Conservation (phyloP, 2,113 vertebrate genomes). For the Percina caprodes region DNA sequence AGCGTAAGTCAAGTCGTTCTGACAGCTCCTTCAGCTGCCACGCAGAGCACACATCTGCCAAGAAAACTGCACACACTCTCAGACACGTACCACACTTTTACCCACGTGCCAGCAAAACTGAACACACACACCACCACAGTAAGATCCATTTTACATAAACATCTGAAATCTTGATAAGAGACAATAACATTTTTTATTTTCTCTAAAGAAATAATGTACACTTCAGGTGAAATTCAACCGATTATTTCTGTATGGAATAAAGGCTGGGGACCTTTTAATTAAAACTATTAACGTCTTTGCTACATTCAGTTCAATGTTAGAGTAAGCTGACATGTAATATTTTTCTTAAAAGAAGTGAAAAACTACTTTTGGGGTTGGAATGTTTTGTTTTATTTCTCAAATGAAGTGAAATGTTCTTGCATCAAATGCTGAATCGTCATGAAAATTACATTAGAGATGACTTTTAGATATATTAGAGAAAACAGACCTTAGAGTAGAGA, state of each 20-base stretch:
- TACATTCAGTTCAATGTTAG: too few relatives aligned
- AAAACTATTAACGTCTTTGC: too few relatives aligned
- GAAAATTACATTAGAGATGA: background rate
- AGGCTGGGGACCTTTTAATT: background rate
- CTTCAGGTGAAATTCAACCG: background rate
- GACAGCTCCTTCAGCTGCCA: conserved; percentile 62
- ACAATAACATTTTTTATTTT: background rate
- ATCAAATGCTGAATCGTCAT: background rate
- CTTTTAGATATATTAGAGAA: background rate
- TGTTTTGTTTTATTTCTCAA: background rate
- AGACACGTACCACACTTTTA: conserved; percentile 12
- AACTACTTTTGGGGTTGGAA: background rate
- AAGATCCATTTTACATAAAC: background rate
- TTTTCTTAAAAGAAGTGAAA: background rate
- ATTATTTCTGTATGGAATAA: background rate
- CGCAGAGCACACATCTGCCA: conserved; percentile 16
- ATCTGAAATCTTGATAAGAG: background rate
- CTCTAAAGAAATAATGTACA: background rate
- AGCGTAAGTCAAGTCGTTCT: conserved; percentile 57
- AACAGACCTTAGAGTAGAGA: background rate
- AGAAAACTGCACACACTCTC: conserved; percentile 12
- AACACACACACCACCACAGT: background rate
- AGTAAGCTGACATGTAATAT: too few relatives aligned
- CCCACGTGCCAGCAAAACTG: conserved; percentile 1
- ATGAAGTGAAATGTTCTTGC: background rate